A percentile compares a stretch with the other conserved stretches of the same genome.
These are phyloP conservation scores for Machimus rusticus DNA, from an alignment of 2,888 invertebrate genomes.

Conservation along the genomic window DNA sequence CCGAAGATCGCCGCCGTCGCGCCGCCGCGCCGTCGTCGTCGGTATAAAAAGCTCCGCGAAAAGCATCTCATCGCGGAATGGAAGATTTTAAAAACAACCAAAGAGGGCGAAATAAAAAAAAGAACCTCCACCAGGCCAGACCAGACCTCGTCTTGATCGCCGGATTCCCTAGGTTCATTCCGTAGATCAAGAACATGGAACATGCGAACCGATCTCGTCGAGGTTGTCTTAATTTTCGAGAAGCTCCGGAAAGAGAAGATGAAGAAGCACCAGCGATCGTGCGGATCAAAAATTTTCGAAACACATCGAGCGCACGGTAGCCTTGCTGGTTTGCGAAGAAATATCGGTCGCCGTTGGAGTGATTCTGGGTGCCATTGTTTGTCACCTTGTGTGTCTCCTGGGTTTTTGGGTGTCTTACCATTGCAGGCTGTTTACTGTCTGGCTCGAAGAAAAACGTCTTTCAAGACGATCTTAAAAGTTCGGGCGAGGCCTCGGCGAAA, in stretches of 20 bases:
- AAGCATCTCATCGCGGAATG: neutral
- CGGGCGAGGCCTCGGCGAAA: neutral
- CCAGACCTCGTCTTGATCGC: neutral
- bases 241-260: neutral
- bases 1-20: neutral
- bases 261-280: neutral
- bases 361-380: slow-evolving; percentile 1
- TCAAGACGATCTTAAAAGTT: slow-evolving; percentile 19
- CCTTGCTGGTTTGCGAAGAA: neutral
- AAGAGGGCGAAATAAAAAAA: slow-evolving; percentile 1
- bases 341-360: neutral
- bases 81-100: slow-evolving; percentile 10
- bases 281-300: neutral
- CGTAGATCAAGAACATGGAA: neutral
- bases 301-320: neutral
- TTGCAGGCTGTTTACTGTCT: slow-evolving; percentile 30
- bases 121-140: neutral
- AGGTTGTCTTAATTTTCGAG: neutral
- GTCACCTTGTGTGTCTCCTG: slow-evolving; percentile 16
- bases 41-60: neutral
- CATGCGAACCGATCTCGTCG: neutral
- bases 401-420: neutral
- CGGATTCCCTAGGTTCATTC: neutral
- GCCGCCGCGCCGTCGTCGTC: neutral
- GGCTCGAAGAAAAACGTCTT: slow-evolving; percentile 23